phyloP scores from a whole-genome alignment of 2,888 invertebrate genomes.

The Eristalis arbustorum region DNA sequence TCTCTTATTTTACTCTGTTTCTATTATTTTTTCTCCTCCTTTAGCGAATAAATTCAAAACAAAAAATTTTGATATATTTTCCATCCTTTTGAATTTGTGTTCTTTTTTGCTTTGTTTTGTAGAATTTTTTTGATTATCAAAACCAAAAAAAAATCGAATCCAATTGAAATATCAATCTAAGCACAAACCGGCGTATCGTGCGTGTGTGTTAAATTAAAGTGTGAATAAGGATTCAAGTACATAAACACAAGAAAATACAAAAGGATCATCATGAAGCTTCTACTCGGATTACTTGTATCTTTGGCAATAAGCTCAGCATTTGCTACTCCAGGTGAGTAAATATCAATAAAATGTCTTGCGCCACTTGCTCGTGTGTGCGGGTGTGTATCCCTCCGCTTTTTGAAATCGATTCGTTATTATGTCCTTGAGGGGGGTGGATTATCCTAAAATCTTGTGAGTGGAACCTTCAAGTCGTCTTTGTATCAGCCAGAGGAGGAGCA shows the following conservation, averaged over 20 bases:
- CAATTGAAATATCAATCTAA: constrained; percentile 37
- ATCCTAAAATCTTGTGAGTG: constrained; percentile 11
- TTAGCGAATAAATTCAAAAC: not conserved
- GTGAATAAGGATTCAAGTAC: constrained; percentile 42
- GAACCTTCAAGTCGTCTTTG: constrained; percentile 19
- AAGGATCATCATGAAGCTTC: constrained; percentile 75
- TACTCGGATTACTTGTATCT: constrained; percentile 74
- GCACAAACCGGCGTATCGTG: constrained; percentile 53
- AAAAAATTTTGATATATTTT: not conserved
- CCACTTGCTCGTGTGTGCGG: constrained; percentile 23
- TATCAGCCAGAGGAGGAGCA: not conserved
- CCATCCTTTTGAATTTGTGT: constrained; percentile 5
- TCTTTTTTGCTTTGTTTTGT: constrained; percentile 11
- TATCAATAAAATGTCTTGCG: constrained; percentile 37
- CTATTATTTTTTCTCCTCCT: not conserved
- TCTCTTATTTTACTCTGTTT: constrained; percentile 7
- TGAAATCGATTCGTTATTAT: constrained; percentile 54
- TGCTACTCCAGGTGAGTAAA: constrained; percentile 78
- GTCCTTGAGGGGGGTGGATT: constrained; percentile 44
- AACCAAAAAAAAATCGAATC: constrained; percentile 4
- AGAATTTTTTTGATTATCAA: constrained; percentile 28
- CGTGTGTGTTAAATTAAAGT: constrained; percentile 47
- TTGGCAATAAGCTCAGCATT: constrained; percentile 76
- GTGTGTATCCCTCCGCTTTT: constrained; percentile 1
- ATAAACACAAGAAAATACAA: constrained; percentile 27